Base-by-base conservation (phyloP, 2,113 vertebrate genomes). In the Saimiri boliviensis region DNA sequence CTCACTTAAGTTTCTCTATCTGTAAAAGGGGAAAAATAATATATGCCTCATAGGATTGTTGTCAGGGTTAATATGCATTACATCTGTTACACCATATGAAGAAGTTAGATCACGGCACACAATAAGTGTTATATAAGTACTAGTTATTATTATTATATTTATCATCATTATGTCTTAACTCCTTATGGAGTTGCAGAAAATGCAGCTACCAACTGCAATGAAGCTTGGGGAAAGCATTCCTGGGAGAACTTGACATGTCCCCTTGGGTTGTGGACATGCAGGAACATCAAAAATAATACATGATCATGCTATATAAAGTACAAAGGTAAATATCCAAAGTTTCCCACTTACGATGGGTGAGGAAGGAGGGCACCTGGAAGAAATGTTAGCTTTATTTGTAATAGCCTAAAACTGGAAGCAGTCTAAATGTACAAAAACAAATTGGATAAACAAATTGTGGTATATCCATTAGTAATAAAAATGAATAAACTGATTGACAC, bases 391-490 rank as follows among this genome's bases (percentile, higher is more conserved):
- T 73, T 87, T 94, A 82, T n/a, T 37, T 82, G 35, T n/a, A 79
- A 83, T 40, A 96, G 35, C 16, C 35, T 52, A 52, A 91, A 87
- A 47, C 16, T 87, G 42, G 77, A 91, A 87, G 27, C 32, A 60
- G 52, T n/a, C 16, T 91, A 82, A 92, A 82, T 68, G 70, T 91
- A 40, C 58, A 94, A 42, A 63, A 81, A 80, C 49, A 91, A 91
- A 91, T 47, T 86, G 23, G 30, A 74, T 86, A 40, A 73, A 91
- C 42, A 90, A 94, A 76, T 86, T 88, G 23, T 56, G 37, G 45
- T 19, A 47, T 49, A 47, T 54, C 45, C 11, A 54, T 93, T 91
- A 91, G 20, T 27, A 91, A 95, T 30, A 83, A 83, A 89, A 76
- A 49, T 54, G 25, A 76, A 82, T 37, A 19, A 30, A 63, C 19